These are phyloP conservation scores for Abramis brama DNA, from an alignment of 2,113 vertebrate genomes.

Conservation along the genomic window DNA sequence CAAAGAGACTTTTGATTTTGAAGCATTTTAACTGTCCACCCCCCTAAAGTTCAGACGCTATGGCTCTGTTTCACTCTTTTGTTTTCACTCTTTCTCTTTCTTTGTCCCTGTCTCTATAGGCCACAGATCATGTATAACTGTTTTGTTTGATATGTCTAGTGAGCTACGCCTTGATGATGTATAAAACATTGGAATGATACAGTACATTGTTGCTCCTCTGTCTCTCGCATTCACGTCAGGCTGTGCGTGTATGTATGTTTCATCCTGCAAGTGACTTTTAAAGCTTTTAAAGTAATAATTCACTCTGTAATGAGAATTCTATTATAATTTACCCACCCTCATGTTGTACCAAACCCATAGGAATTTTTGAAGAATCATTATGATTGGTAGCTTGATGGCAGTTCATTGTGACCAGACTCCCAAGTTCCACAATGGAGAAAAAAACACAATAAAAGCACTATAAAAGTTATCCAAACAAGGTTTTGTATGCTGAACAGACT, in stretches of 20 bases:
- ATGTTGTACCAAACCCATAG: not conserved
- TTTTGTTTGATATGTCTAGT: constrained; percentile 13
- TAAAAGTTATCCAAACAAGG: not conserved
- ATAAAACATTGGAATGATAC: constrained; percentile 6
- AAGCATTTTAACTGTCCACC: constrained; percentile 38
- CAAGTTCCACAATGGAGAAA: not conserved
- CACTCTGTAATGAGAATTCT: not conserved
- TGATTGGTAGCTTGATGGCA: not conserved
- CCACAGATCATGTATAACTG: constrained; percentile 4
- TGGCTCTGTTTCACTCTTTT: constrained; percentile 8
- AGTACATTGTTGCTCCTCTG: not conserved
- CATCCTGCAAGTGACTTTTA: not conserved
- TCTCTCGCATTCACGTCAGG: not conserved
- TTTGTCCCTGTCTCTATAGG: constrained; percentile 16
- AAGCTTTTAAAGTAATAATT: not conserved
- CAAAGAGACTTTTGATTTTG: constrained; percentile 41
- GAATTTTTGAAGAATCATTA: not conserved
- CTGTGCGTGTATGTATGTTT: not conserved
- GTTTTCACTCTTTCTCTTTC: constrained; percentile 4
- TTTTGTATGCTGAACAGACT: not conserved
- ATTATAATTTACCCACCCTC: not conserved
- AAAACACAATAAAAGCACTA: not conserved
- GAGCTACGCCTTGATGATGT: constrained; percentile 22
- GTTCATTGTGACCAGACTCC: constrained; percentile 11
- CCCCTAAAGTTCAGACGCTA: constrained; percentile 14